A percentile compares a stretch with the other conserved stretches of the same genome.
These are phyloP conservation scores for Spatula versicolor DNA, from an alignment of 2,797 vertebrate genomes.

Conservation along the genomic window DNA sequence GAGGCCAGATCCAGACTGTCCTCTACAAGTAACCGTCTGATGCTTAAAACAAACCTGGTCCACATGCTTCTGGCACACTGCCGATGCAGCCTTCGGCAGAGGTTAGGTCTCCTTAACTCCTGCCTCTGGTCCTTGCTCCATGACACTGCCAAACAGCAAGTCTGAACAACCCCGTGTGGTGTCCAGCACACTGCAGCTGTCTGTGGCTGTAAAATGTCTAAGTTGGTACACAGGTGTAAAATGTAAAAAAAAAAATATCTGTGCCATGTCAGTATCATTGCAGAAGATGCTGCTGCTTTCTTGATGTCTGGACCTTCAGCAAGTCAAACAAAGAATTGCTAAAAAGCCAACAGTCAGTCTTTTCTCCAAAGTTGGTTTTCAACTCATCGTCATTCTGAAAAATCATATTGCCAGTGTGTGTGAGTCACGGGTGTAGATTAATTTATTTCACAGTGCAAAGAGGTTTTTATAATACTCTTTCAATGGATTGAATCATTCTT, in stretches of 20 bases:
- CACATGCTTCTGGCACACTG: fast-evolving
- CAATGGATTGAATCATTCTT: slow-evolving; percentile 50
- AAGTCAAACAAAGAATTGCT: not conserved
- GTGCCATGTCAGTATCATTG: not conserved
- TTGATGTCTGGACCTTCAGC: not conserved
- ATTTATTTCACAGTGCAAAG: slow-evolving; percentile 18
- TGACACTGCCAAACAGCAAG: fast-evolving
- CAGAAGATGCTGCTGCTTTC: not conserved
- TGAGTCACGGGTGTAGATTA: slow-evolving; percentile 49
- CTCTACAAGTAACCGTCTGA: fast-evolving
- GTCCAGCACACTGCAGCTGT: not conserved
- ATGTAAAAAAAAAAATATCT: too few relatives aligned
- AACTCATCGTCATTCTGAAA: not conserved
- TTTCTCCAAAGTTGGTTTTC: not conserved
- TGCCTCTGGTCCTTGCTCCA: not conserved
- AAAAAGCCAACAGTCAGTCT: not conserved
- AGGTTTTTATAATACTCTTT: slow-evolving; percentile 28
- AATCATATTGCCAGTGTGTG: not conserved
- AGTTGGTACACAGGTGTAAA: not conserved
- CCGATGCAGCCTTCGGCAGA: not conserved
- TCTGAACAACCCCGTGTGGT: not conserved
- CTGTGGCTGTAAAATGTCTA: too few relatives aligned
- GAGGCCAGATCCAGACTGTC: not conserved
- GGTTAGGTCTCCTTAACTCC: not conserved
- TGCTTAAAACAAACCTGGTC: not conserved